These are phyloP conservation scores for Numida meleagris DNA, from an alignment of 2,113 vertebrate species.

Conservation along the genomic window DNA sequence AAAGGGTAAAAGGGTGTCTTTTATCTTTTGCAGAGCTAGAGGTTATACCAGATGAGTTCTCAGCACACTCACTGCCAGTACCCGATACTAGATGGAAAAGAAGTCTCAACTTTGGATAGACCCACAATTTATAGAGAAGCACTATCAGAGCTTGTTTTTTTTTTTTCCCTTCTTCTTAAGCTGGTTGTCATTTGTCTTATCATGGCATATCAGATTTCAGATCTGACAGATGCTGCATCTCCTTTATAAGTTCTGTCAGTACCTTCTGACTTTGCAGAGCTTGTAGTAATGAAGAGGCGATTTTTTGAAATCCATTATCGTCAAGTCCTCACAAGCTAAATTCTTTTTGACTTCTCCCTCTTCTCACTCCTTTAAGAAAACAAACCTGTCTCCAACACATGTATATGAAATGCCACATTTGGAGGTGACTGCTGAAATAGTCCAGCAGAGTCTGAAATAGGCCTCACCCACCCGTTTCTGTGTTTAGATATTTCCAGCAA, in stretches of 20 bases:
- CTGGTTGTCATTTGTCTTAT: background rate
- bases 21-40: background rate
- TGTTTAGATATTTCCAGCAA: background rate
- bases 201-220: background rate
- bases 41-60: background rate
- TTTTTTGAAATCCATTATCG: background rate
- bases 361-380: background rate
- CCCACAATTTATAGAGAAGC: background rate
- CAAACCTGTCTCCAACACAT: background rate
- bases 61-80: background rate
- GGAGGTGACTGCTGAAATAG: background rate
- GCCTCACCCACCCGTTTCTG: background rate
- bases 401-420: background rate
- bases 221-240: background rate
- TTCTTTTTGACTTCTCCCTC: background rate
- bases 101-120: background rate
- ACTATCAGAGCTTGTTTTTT: background rate
- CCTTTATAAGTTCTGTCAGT: background rate
- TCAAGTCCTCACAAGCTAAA: background rate
- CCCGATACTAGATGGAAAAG: background rate
- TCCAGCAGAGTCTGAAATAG: background rate
- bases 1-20: background rate
- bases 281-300: background rate
- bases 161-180: background rate
- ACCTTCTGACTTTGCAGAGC: background rate